Conservation (phyloP, 2,113 vertebrate species). For the Perognathus longimembris region DNA sequence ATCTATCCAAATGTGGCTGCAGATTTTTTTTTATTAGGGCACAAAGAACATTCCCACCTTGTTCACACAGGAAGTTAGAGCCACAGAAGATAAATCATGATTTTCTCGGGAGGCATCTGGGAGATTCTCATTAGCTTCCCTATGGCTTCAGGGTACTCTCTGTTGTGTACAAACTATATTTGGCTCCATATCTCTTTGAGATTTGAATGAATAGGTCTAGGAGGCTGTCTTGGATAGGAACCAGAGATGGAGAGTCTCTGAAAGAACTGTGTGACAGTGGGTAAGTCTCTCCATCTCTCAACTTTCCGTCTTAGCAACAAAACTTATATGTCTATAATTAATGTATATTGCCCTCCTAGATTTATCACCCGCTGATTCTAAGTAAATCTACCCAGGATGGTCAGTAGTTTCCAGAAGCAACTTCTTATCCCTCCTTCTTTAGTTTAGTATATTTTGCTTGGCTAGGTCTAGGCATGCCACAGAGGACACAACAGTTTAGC, state of each 20-base stretch:
- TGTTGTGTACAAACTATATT: not conserved
- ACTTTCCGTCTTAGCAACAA: not conserved
- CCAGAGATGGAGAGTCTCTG: not conserved
- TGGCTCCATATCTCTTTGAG: not conserved
- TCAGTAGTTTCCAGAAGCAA: not conserved
- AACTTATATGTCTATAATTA: not conserved
- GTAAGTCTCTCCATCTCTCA: not conserved
- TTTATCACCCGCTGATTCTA: not conserved
- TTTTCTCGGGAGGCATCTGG: not conserved
- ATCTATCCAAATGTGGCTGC: not conserved
- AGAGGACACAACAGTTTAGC: no score
- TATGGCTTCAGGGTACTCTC: not conserved
- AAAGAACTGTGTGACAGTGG: not conserved
- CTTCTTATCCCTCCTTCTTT: not conserved
- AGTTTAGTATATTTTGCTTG: not conserved
- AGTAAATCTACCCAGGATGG: not conserved
- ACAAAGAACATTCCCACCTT: not conserved
- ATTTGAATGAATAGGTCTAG: not conserved
- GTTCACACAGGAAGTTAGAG: slow-evolving; percentile 11
- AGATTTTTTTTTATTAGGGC: slow-evolving; percentile 20
- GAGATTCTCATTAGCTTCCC: not conserved
- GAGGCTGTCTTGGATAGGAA: not conserved
- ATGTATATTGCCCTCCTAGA: not conserved
- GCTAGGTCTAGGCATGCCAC: no score
- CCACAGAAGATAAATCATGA: not conserved